Conservation (phyloP, 1,140 invertebrate species). For the Drosophila melanica region DNA sequence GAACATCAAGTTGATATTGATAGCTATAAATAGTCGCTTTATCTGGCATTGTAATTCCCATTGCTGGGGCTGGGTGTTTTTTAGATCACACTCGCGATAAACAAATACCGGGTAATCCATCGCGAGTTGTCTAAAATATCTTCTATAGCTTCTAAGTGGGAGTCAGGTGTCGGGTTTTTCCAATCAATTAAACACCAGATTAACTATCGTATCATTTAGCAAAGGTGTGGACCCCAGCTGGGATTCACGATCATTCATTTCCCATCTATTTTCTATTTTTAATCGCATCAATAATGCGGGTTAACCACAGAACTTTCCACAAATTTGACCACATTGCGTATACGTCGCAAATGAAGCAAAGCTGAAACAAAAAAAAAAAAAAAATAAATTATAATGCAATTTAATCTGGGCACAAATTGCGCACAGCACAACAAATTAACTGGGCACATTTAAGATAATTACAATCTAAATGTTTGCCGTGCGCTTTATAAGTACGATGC, state of each 20-base stretch:
- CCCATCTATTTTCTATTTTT: conserved; percentile 16
- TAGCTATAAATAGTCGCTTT: conserved; percentile 6
- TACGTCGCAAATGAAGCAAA: conserved; percentile 3
- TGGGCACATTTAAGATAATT: conserved; percentile 35
- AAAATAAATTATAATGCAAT: conserved; percentile 2
- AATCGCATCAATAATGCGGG: conserved; percentile 2
- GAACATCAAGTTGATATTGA: conserved; percentile 18
- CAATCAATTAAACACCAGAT: conserved; percentile 63
- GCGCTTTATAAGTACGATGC: conserved; percentile 30
- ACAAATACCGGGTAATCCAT: conserved; percentile 21
- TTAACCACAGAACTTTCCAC: conserved; percentile 32
- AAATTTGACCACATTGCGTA: conserved; percentile 17
- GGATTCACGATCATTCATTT: conserved; percentile 25
- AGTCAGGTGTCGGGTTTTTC: conserved; percentile 56
- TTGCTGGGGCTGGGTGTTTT: conserved; percentile 6
- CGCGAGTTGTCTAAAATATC: conserved; percentile 23
- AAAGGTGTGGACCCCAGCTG: neutral
- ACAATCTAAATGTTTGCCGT: conserved; percentile 29
- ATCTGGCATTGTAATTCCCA: conserved; percentile 27
- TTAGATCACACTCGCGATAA: conserved; percentile 35
- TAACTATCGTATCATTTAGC: conserved; percentile 55
- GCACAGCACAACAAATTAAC: conserved; percentile 25
- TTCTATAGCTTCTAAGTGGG: conserved; percentile 21
- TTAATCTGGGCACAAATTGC: conserved; percentile 17
- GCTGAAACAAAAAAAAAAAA: neutral